Evolutionary conservation across 1,140 invertebrate genomes (phyloP).

Genomic region (Limonius californicus): DNA sequence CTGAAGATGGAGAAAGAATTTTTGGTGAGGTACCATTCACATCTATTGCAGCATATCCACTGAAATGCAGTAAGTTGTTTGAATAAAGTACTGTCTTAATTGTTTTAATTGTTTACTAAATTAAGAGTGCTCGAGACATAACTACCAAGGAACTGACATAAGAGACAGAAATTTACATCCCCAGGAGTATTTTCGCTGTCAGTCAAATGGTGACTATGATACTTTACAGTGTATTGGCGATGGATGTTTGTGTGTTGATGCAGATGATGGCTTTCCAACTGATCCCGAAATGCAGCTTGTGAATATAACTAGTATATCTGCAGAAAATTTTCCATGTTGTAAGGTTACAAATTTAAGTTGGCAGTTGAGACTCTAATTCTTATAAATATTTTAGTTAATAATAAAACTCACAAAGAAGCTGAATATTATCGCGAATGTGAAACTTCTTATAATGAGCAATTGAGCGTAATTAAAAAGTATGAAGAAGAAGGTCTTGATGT

Average conservation of each 20-base stretch:
- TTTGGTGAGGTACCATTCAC: conserved; percentile 56
- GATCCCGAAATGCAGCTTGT: conserved; percentile 38
- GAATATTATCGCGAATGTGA: conserved; percentile 52
- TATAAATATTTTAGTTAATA: conserved; percentile 34
- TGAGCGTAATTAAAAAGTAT: conserved; percentile 41
- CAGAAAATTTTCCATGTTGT: conserved; percentile 52
- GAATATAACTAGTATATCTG: conserved; percentile 45
- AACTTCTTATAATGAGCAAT: conserved; percentile 42
- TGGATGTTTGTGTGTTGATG: conserved; percentile 55
- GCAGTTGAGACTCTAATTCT: not conserved
- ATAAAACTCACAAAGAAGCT: conserved; percentile 34
- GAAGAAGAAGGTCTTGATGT: conserved; percentile 44
- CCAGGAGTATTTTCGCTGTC: conserved; percentile 47
- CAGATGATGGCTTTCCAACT: conserved; percentile 46
- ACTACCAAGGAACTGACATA: conserved; percentile 39
- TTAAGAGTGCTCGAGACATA: conserved; percentile 50
- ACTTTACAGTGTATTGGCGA: conserved; percentile 53
- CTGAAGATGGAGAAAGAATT: conserved; percentile 53
- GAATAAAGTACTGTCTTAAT: not conserved
- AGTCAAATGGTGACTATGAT: conserved; percentile 53
- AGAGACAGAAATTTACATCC: conserved; percentile 34
- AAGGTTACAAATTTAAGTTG: conserved; percentile 37
- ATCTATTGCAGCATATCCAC: conserved; percentile 44
- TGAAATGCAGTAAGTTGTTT: conserved; percentile 54
- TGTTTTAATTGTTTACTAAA: conserved; percentile 16